phyloP scores from a whole-genome alignment of 2,888 invertebrate species.

The Ecliptopera silaceata region DNA sequence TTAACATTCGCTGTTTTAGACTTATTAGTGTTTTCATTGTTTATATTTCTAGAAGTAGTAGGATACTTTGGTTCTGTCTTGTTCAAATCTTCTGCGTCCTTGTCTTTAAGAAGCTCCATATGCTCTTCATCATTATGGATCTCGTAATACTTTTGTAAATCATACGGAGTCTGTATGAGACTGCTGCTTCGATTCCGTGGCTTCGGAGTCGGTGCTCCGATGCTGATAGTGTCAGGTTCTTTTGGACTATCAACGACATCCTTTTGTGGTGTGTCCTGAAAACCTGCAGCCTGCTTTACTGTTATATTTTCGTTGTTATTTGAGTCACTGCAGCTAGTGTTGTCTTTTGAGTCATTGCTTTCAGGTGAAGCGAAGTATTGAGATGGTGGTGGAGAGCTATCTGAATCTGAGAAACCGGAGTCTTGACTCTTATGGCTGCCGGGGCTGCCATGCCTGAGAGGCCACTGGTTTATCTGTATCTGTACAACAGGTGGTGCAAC shows the following conservation, averaged over 20 bases:
- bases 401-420: constrained; percentile 92
- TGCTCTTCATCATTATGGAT: constrained; percentile 76
- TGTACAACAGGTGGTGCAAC: constrained; percentile 62
- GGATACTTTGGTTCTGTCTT: constrained; percentile 56
- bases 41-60: constrained; percentile 60
- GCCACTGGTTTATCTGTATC: constrained; percentile 71
- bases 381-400: constrained; percentile 83
- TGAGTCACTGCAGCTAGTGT: constrained; percentile 72
- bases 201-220: constrained; percentile 63
- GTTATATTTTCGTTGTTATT: constrained; percentile 77
- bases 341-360: constrained; percentile 59
- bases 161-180: constrained; percentile 79
- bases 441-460: constrained; percentile 77
- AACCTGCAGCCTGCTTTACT: constrained; percentile 71
- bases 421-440: constrained; percentile 90
- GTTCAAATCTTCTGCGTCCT: constrained; percentile 51
- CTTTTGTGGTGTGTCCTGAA: constrained; percentile 62
- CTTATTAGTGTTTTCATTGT: constrained; percentile 51
- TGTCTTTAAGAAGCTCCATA: constrained; percentile 70
- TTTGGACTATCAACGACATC: constrained; percentile 63
- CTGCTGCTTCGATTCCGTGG: constrained; percentile 75
- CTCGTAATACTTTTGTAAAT: constrained; percentile 78
- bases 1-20: constrained; percentile 35
- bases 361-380: constrained; percentile 70
- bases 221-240: constrained; percentile 44